A percentile compares a stretch with the other conserved stretches of the same genome.
Conservation (phyloP, 2,888 invertebrate species). For the Molorchus minor region DNA sequence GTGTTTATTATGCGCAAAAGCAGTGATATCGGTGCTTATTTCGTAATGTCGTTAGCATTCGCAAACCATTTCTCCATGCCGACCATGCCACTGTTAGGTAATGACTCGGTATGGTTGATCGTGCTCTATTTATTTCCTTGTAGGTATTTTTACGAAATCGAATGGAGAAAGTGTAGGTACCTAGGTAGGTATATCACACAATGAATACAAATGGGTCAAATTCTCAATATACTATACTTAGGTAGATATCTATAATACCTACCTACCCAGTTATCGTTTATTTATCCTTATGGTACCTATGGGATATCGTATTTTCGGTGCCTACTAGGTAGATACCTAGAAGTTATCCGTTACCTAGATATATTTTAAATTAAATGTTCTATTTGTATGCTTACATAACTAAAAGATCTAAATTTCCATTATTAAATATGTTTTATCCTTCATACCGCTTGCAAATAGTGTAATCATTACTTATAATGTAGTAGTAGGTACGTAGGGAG, state of each 20-base stretch:
- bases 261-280: too few species aligned
- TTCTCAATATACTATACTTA: background rate
- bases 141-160: constrained; percentile 4
- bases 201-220: background rate
- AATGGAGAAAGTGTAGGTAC: constrained; percentile 2
- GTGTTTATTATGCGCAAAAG: constrained; percentile 40
- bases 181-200: background rate
- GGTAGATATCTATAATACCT: background rate
- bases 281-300: too few species aligned
- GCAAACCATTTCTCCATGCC: constrained; percentile 16
- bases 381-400: too few species aligned
- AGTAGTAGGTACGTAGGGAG: too few species aligned
- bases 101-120: constrained; percentile 16
- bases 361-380: too few species aligned
- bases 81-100: constrained; percentile 19
- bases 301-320: too few species aligned
- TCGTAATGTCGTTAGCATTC: constrained; percentile 30
- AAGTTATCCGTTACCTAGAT: too few species aligned
- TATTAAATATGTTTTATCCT: too few species aligned
- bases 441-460: too few species aligned
- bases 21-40: constrained; percentile 23
- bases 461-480: too few species aligned
- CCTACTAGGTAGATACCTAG: too few species aligned
- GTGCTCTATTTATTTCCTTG: constrained; percentile 23
- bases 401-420: too few species aligned